Evolutionary conservation across 92 coral and sea anemone species (phyloP).

Genomic region (Chrysogorgia sp.): DNA sequence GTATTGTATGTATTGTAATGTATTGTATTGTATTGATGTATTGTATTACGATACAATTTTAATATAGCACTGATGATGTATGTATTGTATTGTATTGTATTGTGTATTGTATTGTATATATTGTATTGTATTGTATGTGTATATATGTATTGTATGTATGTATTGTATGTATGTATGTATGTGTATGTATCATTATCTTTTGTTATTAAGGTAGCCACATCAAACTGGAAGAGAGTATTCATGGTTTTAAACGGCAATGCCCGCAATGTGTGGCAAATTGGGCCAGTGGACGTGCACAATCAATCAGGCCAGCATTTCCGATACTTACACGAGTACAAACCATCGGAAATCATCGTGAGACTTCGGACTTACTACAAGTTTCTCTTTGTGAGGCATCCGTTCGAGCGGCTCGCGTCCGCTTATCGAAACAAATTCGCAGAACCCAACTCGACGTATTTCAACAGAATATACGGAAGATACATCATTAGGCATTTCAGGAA

Average conservation of each 20-base stretch:
- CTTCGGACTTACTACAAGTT: slow-evolving; percentile 85
- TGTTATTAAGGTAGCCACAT: slow-evolving; percentile 88
- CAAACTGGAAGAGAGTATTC: slow-evolving; percentile 98
- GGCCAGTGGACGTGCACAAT: slow-evolving; percentile 88
- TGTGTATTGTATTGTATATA: no score
- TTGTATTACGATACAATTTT: no score
- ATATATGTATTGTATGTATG: no score
- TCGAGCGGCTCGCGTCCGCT: slow-evolving; percentile 88
- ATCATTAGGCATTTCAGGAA: slow-evolving; percentile 76
- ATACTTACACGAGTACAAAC: slow-evolving; percentile 81
- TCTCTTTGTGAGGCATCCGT: slow-evolving; percentile 90
- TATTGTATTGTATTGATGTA: no score
- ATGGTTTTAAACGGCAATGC: slow-evolving; percentile 92
- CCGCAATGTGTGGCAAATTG: slow-evolving; percentile 79
- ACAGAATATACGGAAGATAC: slow-evolving; percentile 76
- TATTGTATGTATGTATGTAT: no score
- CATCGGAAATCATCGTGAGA: slow-evolving; percentile 83
- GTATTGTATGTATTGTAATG: no score
- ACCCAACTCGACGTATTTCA: slow-evolving; percentile 83
- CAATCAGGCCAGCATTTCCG: slow-evolving; percentile 84
- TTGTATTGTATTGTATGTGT: no score
- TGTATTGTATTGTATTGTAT: no score
- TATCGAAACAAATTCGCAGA: slow-evolving; percentile 95
- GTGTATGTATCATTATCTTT: no score
- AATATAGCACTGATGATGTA: no score